These are phyloP conservation scores for Pseudococcus jackbeardsleyi DNA, from an alignment of 2,888 invertebrate genomes.

Conservation along the genomic window DNA sequence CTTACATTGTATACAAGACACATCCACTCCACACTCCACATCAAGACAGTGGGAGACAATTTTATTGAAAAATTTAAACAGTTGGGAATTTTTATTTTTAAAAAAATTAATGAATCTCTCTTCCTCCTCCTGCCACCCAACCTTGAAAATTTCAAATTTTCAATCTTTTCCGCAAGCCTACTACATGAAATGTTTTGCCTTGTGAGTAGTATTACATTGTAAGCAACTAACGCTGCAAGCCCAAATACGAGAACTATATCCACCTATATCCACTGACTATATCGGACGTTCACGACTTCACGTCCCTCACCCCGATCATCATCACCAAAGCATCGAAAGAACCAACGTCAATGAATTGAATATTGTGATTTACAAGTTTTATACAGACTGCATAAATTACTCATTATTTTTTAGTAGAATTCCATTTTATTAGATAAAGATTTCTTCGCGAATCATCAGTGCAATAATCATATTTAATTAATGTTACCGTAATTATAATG, in stretches of 20 bases:
- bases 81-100: no score
- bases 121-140: no score
- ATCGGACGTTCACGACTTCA: not conserved
- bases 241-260: not conserved
- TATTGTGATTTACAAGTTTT: not conserved
- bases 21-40: no score
- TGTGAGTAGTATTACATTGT: no score
- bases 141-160: no score
- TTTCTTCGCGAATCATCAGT: not conserved
- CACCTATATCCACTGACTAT: no score
- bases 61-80: no score
- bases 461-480: not conserved
- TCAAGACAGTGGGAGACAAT: no score
- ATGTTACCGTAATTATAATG: constrained; percentile 34
- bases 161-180: not conserved
- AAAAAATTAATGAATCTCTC: no score
- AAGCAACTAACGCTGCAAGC: not conserved
- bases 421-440: not conserved
- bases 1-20: no score
- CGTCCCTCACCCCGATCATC: not conserved
- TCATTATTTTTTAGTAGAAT: not conserved
- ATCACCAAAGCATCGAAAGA: not conserved
- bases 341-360: constrained; percentile 30
- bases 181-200: no score
- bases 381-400: not conserved